These are phyloP conservation scores for Cosmopolites sordidus DNA, from an alignment of 2,888 invertebrate species.

Conservation along the genomic window DNA sequence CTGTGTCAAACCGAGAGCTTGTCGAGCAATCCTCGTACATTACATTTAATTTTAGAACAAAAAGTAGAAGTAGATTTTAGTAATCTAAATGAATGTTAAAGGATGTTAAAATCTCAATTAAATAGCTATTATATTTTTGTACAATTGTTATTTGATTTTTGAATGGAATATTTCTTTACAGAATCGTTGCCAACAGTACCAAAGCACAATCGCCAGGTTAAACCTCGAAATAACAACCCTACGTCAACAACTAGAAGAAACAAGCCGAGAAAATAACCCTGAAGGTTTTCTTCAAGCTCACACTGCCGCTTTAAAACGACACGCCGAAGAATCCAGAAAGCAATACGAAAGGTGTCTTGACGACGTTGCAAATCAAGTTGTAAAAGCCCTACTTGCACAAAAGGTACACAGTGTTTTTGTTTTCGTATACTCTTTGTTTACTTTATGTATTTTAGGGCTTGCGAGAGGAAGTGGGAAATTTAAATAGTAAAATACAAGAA, in stretches of 20 bases:
- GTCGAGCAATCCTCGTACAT: too few species aligned
- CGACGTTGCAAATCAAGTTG: conserved; percentile 79
- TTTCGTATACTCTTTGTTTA: background rate
- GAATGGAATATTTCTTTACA: conserved; percentile 40
- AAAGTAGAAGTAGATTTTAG: too few species aligned
- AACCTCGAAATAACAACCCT: conserved; percentile 67
- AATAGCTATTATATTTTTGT: too few species aligned
- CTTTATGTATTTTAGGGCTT: conserved; percentile 56
- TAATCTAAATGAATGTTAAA: too few species aligned
- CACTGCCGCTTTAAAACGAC: conserved; percentile 58
- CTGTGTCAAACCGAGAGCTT: too few species aligned
- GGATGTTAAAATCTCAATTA: too few species aligned
- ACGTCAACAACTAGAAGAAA: conserved; percentile 54
- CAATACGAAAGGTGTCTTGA: conserved; percentile 78
- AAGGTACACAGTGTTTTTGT: conserved; percentile 56
- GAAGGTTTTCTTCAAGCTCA: conserved; percentile 57
- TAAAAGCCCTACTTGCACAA: conserved; percentile 76
- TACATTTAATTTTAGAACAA: too few species aligned
- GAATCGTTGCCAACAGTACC: conserved; percentile 70
- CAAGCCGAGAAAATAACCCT: conserved; percentile 50
- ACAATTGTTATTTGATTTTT: too few species aligned
- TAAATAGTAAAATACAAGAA: conserved; percentile 71
- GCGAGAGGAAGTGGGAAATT: conserved; percentile 70
- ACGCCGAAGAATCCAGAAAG: conserved; percentile 62
- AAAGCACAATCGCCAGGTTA: conserved; percentile 61